phyloP scores from a whole-genome alignment of 2,888 invertebrate species.

The Hirtodrosophila confusa region DNA sequence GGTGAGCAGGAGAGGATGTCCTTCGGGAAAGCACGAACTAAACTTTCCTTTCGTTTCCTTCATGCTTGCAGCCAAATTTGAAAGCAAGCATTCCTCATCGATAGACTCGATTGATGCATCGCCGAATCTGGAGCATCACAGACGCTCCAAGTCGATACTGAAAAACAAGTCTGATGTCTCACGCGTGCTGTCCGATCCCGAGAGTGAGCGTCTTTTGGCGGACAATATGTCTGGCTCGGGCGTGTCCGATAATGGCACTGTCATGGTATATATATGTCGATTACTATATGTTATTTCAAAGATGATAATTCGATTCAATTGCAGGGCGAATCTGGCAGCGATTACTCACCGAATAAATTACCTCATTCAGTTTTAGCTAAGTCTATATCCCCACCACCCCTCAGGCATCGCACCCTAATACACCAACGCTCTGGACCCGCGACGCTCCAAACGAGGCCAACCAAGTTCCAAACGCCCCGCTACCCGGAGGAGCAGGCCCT shows the following conservation, averaged over 20 bases:
- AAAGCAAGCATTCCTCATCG: slow-evolving; percentile 88
- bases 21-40: no score
- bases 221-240: slow-evolving; percentile 87
- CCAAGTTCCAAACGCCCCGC: slow-evolving; percentile 84
- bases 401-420: slow-evolving; percentile 84
- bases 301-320: not conserved
- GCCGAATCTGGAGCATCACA: slow-evolving; percentile 87
- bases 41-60: not conserved
- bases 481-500: slow-evolving; percentile 84
- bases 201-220: slow-evolving; percentile 90
- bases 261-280: slow-evolving; percentile 74
- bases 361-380: slow-evolving; percentile 84
- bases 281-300: not conserved
- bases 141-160: slow-evolving; percentile 90
- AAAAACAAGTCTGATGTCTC: slow-evolving; percentile 89
- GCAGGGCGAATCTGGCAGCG: slow-evolving; percentile 88
- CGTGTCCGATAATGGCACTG: slow-evolving; percentile 86
- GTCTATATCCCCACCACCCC: slow-evolving; percentile 85
- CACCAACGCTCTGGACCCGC: slow-evolving; percentile 84
- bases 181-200: slow-evolving; percentile 87
- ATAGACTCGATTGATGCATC: slow-evolving; percentile 89
- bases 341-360: slow-evolving; percentile 87
- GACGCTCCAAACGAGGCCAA: slow-evolving; percentile 82
- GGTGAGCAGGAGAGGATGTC: slow-evolving; percentile 62
- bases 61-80: slow-evolving; percentile 82